A percentile compares a stretch with the other conserved stretches of the same genome.
Conservation (phyloP, 2,888 invertebrate genomes). For the Drosophila melanocephala region DNA sequence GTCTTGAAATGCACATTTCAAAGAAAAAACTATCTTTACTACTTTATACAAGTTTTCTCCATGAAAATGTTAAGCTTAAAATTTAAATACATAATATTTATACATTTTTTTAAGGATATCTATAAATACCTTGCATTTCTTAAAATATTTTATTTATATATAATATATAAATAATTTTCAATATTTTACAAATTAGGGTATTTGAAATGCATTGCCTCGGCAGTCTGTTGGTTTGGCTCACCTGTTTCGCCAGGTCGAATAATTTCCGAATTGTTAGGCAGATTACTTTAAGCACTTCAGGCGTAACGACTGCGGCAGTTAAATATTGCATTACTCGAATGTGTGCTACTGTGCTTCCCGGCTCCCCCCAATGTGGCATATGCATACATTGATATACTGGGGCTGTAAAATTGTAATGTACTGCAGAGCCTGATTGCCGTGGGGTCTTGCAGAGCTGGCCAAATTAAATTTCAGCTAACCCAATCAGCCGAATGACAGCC, state of each 20-base stretch:
- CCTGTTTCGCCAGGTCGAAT: constrained; percentile 61
- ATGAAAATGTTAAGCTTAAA: neutral
- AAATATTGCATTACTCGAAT: constrained; percentile 57
- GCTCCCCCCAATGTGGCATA: constrained; percentile 9
- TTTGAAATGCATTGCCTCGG: neutral
- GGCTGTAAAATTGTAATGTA: constrained; percentile 42
- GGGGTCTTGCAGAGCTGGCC: constrained; percentile 10
- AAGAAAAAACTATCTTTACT: too few species aligned
- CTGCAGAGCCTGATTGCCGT: constrained; percentile 45
- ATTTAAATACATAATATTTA: neutral
- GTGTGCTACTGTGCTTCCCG: constrained; percentile 17
- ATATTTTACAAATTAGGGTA: constrained; percentile 24
- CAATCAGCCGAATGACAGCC: constrained; percentile 53
- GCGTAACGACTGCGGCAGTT: constrained; percentile 76
- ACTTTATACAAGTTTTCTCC: too few species aligned
- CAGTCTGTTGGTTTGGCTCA: constrained; percentile 27
- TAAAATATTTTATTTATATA: neutral
- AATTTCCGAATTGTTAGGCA: constrained; percentile 66
- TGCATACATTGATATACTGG: constrained; percentile 27
- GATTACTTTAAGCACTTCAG: constrained; percentile 64
- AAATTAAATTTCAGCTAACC: constrained; percentile 71
- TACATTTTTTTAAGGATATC: neutral
- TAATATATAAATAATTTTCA: neutral
- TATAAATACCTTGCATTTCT: neutral
- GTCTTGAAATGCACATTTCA: neutral